Base-by-base conservation (phyloP, 2,113 vertebrate genomes). In the Labeo rohita region DNA sequence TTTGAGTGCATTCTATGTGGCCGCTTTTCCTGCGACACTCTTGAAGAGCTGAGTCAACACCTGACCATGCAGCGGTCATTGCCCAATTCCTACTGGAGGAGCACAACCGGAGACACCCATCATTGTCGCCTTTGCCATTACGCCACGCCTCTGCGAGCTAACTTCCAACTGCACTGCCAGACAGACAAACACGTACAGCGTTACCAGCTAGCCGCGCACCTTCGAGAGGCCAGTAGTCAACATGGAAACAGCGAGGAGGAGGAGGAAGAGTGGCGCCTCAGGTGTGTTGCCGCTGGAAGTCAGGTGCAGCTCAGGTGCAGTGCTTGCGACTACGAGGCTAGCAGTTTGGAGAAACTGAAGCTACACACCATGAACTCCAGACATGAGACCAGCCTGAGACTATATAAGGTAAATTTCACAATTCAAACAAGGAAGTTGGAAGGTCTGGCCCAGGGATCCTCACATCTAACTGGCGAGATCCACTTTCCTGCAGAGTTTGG, bases 1-100 rank as follows among this genome's bases (percentile, higher is more conserved):
- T 99, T 99, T 95, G 97, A 99, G 90, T 99, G 98, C 10, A 97
- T 97, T 0, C 95, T 99, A 85, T 99, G 98, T 94, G 97, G 97
- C 94, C 96, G 95, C 91, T 99, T 99, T 93, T 97, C 96, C 1
- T 98, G 97, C 0, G 98, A 99, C 94, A 97, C 96, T 88, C 89
- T 99, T 93, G 97, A 98, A 92, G 91, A 96, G 90, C 93, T 99
- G 90, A 96, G 97, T 84, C 95, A 98, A 89, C 98, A 99, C 95
- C 95, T 98, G 94, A 97, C 95, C 0, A 88, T 95, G 87, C 96
- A 99, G 84, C 97, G 98, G 77, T 96, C 94, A 91, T 96, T 99
- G 87, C 96, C 98, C 0, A 98, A 98, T 92, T 96, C 98, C 0
- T 97, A 98, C 90, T 99, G 98, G 98, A 97, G 98, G 90, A 97